A percentile compares a stretch with the other conserved stretches of the same genome.
Evolutionary conservation across 2,113 vertebrate species (phyloP).

Genomic region (Seriola aureovittata): DNA sequence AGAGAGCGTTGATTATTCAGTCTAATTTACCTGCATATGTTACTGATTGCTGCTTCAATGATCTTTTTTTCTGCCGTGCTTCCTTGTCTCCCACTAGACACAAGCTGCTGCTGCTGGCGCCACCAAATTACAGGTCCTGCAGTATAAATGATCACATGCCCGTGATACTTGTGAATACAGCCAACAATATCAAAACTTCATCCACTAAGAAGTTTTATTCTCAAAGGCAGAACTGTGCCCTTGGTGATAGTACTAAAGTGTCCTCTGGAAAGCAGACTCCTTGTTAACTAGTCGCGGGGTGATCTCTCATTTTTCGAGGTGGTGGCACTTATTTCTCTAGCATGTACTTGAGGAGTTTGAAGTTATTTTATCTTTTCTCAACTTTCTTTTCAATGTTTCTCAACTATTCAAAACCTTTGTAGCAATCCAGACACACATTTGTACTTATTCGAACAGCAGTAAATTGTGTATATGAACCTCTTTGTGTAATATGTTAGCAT

Average conservation of each 20-base stretch:
- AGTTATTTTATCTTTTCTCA: background rate
- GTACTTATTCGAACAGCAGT: background rate
- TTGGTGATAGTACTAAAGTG: background rate
- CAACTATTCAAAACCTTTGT: background rate
- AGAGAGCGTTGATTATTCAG: slow-evolving; percentile 37
- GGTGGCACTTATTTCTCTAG: background rate
- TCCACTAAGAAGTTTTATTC: background rate
- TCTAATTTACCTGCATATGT: slow-evolving; percentile 49
- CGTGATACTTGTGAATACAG: background rate
- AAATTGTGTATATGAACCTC: too few relatives aligned
- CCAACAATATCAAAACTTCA: background rate
- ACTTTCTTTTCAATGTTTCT: background rate
- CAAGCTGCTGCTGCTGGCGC: background rate
- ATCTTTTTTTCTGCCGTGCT: background rate
- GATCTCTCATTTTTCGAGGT: background rate
- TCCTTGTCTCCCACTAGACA: background rate
- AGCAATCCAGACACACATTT: background rate
- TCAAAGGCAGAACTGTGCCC: background rate
- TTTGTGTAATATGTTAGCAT: too few relatives aligned
- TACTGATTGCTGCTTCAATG: slow-evolving; percentile 45
- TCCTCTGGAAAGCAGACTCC: background rate
- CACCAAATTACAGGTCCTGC: background rate
- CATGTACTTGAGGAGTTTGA: background rate
- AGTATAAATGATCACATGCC: background rate
- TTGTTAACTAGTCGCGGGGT: background rate